Evolutionary conservation across 2,888 invertebrate species (phyloP), one percentile per base, ranked within the genome.

Genomic region (Metallyticus violacea): DNA sequence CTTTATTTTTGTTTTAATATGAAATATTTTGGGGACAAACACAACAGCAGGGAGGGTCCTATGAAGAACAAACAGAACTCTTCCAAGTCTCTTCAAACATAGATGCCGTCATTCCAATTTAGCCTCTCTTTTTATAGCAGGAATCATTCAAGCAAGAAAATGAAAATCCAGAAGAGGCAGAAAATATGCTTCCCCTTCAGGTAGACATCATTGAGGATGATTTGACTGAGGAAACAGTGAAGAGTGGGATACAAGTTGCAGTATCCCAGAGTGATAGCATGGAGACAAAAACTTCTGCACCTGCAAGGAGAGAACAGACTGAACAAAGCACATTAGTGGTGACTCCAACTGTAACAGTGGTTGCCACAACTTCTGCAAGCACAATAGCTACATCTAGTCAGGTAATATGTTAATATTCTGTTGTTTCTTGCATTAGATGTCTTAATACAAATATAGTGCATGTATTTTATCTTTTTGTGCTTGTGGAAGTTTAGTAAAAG

Each of bases 331-430:
- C 83, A 27, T 1, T 7, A 25, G 83, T 83, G 28, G 28, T 82
- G 1, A 76, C 25, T 6, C 26, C 82, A 27, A 26, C 82, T 76
- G 25, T 9, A 6, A n/a, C 15, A n/a, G 28, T 62, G 40, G 40
- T 62, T 62, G 40, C 40, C 40, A 62, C 40, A 62, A 62, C 40
- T 77, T 83, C 83, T 77, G 3, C 83, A 83, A 28, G 29, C 82
- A 40, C 62, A 26, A 62, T 76, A 62, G 62, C 76, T 26, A 76
- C 77, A 26, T 83, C 83, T 83, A 83, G 83, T 83, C 83, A 83
- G 83, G 83, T 83, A 83, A 83, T 26, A 26, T n/a, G n/a, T n/a
- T n/a, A n/a, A n/a, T n/a, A n/a, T n/a, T n/a, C n/a, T n/a, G n/a
- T n/a, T n/a, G n/a, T n/a, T n/a, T n/a, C n/a, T n/a, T n/a, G n/a